Evolutionary conservation across 2,113 vertebrate genomes (phyloP), one percentile per base, ranked within the genome.

Genomic region (Lampris megalopsis): DNA sequence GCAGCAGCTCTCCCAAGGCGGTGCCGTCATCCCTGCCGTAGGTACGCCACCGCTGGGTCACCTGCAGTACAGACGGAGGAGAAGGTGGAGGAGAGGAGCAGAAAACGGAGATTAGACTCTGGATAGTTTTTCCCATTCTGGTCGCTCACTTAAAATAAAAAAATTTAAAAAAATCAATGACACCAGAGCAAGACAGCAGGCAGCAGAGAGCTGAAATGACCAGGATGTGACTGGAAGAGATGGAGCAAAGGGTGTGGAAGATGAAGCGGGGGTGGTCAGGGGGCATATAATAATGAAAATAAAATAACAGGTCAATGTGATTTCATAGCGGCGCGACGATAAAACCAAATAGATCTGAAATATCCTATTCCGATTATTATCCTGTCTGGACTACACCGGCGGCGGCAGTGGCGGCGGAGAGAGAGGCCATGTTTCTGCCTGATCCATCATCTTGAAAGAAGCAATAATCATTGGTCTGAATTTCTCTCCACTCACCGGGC

Each of bases 1-100:
- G 94, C 81, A 97, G 90, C 63, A 97, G 94, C 84, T 97, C 95
- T 82, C 93, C 94, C n/a, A 97, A 91, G 79, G 96, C 91, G 57
- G 91, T 84, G 1, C 92, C 95, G 82, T 97, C 95, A 9, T 97
- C 94, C 79, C 95, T 90, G 75, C 93, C 93, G 0, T 93, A 95
- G 68, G 95, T 91, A 83, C 93, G 90, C 69, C 96, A 91, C 84
- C 95, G 94, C 82, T 96, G 96, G 86, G 95, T 95, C 56, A 96
- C 94, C 96, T 98, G 85, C 7, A 48, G 67, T 45, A 69, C 77
- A 59, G 71, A 80, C 0, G 71, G n/a, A 35, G 41, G 54, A 36
- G 3, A 50, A 43, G 50, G 37, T 8, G 41, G 52, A 7, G 36
- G 13, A 61, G 8, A 40, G 36, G 6, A 48, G 9, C n/a, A 2